Percentiles rank a stretch among this genome's conserved stretches.
phyloP scores from a whole-genome alignment of 2,888 invertebrate genomes.

The Coenonympha arcania region DNA sequence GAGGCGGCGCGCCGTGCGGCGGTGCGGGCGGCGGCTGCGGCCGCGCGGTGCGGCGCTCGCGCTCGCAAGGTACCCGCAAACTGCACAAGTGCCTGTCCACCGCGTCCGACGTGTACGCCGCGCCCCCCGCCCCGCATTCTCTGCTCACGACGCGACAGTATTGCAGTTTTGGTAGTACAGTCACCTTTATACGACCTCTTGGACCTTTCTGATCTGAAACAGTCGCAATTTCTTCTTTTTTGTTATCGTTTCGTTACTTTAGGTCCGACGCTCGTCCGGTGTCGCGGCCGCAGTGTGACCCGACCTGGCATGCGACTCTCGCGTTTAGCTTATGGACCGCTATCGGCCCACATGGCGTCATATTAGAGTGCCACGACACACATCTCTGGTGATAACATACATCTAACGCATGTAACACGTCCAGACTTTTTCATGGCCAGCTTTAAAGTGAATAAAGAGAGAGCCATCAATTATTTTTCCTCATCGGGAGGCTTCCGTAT shows the following conservation, averaged over 20 bases:
- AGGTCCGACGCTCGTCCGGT: neutral
- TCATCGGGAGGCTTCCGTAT: neutral
- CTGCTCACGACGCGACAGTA: slow-evolving; percentile 90
- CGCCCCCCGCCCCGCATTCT: slow-evolving; percentile 77
- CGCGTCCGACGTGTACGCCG: slow-evolving; percentile 85
- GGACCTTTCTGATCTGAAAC: slow-evolving; percentile 63
- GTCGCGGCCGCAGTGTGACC: neutral
- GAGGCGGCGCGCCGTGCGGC: slow-evolving; percentile 75
- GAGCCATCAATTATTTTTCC: neutral
- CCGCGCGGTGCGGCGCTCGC: slow-evolving; percentile 68
- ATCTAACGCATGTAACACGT: too few species aligned
- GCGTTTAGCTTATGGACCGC: neutral
- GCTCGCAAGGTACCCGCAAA: slow-evolving; percentile 94
- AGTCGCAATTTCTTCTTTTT: slow-evolving; percentile 67
- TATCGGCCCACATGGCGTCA: too few species aligned
- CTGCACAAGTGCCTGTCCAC: slow-evolving; percentile 93
- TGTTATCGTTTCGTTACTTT: slow-evolving; percentile 34
- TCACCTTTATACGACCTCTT: slow-evolving; percentile 72
- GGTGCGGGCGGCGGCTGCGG: slow-evolving; percentile 32
- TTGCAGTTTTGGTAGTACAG: slow-evolving; percentile 96
- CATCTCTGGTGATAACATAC: too few species aligned
- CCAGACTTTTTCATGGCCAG: too few species aligned
- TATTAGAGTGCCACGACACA: too few species aligned
- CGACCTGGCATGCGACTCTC: neutral
- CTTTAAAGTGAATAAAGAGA: neutral